Percentiles rank a stretch among this genome's conserved stretches.
These are phyloP conservation scores for Euzophera pinguis DNA, from an alignment of 2,888 invertebrate species.

Conservation along the genomic window DNA sequence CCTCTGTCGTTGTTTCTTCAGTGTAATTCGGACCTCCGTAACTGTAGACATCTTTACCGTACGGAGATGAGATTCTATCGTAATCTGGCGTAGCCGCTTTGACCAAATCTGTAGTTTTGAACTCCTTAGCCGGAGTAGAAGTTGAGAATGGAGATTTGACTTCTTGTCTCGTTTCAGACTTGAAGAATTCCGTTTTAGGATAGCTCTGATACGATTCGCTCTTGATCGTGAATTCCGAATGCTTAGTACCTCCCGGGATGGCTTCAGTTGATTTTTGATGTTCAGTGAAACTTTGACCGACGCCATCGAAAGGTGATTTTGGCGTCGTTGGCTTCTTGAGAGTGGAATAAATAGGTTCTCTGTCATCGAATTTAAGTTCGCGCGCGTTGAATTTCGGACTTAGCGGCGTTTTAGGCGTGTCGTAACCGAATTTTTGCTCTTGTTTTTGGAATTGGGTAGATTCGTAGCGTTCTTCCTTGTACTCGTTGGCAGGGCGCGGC, in stretches of 20 bases:
- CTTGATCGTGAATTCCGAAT: conserved; percentile 60
- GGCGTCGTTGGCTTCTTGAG: conserved; percentile 49
- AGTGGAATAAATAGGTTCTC: conserved; percentile 65
- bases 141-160: conserved; percentile 61
- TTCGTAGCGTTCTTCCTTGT: conserved; percentile 55
- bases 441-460: conserved; percentile 42
- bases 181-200: conserved; percentile 60
- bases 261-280: conserved; percentile 68
- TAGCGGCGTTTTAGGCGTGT: conserved; percentile 59
- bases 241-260: conserved; percentile 67
- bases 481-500: conserved; percentile 61
- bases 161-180: conserved; percentile 54
- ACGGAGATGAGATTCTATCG: conserved; percentile 65
- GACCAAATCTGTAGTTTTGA: conserved; percentile 45
- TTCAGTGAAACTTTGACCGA: conserved; percentile 64
- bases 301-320: conserved; percentile 51
- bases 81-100: conserved; percentile 64
- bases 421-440: conserved; percentile 59
- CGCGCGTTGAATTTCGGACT: conserved; percentile 76
- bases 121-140: conserved; percentile 60
- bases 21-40: conserved; percentile 68
- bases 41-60: conserved; percentile 60
- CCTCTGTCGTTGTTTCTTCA: conserved; percentile 75
- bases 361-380: conserved; percentile 68
- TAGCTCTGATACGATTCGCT: conserved; percentile 66